phyloP scores from a whole-genome alignment of 30 jellyfish, hydroid and myxozoan genomes.

The Aurelia aurita region DNA sequence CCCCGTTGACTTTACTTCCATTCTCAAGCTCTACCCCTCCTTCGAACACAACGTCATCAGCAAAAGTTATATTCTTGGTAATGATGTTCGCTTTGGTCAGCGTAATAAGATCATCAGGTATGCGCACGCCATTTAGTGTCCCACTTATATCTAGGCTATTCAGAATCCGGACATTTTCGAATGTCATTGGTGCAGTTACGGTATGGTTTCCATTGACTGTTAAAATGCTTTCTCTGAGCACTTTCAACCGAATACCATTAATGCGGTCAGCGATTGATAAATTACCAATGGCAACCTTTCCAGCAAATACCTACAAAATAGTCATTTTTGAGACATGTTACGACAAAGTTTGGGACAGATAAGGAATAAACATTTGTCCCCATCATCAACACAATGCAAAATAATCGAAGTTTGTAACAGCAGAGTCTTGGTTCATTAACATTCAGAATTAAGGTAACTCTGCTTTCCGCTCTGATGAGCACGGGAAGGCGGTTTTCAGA shows the following conservation, averaged over 20 bases:
- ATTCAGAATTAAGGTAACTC: no score
- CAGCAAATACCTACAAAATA: constrained; percentile 11
- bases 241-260: constrained; percentile 43
- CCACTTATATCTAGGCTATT: constrained; percentile 45
- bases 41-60: constrained; percentile 23
- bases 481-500: no score
- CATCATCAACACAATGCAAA: no score
- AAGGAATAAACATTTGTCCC: no score
- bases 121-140: constrained; percentile 50
- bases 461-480: no score
- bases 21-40: constrained; percentile 9
- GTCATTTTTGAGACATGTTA: no score
- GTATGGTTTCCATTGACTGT: constrained; percentile 50
- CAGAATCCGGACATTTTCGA: constrained; percentile 44
- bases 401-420: no score
- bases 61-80: constrained; percentile 14
- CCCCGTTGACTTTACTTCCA: constrained; percentile 63
- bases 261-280: constrained; percentile 30
- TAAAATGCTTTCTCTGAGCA: constrained; percentile 22
- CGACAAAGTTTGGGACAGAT: no score
- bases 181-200: constrained; percentile 66
- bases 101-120: constrained; percentile 47
- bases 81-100: constrained; percentile 6
- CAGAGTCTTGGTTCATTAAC: no score
- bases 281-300: constrained; percentile 47